Percentiles rank a stretch among this genome's conserved stretches.
Evolutionary conservation across 2,797 vertebrate genomes (phyloP).

Genomic region (Phataginus tricuspis): DNA sequence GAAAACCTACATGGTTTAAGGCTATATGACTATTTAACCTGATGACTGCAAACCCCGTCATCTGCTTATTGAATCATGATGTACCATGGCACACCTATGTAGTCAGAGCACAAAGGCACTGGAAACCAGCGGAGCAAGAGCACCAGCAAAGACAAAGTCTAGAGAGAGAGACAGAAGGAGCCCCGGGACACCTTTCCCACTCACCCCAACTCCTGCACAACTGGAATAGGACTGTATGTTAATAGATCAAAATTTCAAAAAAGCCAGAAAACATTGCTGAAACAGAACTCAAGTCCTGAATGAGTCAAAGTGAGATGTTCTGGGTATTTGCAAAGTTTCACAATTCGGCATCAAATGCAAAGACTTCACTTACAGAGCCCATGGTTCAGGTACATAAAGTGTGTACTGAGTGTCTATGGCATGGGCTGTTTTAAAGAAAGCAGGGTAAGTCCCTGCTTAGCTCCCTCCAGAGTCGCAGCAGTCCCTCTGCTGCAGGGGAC

Average conservation of each 20-base stretch:
- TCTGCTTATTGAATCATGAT: background rate
- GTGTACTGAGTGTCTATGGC: background rate
- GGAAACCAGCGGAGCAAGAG: background rate
- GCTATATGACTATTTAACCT: slow-evolving; percentile 1
- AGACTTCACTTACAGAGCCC: background rate
- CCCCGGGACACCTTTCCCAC: background rate
- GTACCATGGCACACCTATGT: background rate
- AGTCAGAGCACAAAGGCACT: background rate
- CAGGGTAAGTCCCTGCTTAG: background rate
- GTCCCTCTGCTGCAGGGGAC: background rate
- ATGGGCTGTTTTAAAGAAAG: background rate
- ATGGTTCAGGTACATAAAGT: background rate
- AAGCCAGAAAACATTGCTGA: slow-evolving; percentile 3
- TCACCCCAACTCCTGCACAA: background rate
- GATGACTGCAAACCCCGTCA: background rate
- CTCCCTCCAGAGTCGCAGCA: background rate
- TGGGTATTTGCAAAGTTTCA: background rate
- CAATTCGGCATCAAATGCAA: background rate
- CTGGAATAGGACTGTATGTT: background rate
- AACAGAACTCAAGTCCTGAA: background rate
- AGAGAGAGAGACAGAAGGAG: background rate
- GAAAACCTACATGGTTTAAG: slow-evolving; percentile 31
- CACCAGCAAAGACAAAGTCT: background rate
- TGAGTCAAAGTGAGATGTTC: background rate
- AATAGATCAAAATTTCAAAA: background rate